Evolutionary conservation across 1,140 invertebrate species (phyloP), one percentile per base, ranked within the genome.

Genomic region (Zaprionus davidi): DNA sequence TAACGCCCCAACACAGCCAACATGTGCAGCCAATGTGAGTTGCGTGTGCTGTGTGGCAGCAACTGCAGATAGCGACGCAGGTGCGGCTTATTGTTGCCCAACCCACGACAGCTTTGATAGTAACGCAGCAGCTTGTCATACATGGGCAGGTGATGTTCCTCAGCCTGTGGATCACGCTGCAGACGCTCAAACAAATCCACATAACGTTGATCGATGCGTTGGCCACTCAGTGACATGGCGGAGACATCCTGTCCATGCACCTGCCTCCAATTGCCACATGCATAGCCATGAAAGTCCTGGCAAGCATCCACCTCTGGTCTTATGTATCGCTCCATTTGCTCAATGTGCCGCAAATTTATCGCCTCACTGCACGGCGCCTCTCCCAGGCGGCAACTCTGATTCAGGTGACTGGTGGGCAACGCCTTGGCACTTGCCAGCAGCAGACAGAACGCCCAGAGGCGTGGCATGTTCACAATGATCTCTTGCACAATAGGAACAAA

Each of bases 241-340:
- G 85, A 90, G 3, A 57, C 66, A 11, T 76, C 65, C 5, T 56
- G 36, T 5, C 51, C 77, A 7, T 87, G 84, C 17, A 65, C 63
- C 2, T 28, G n/a, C 3, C 31, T 22, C 97, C 97, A 98, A 75
- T 96, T 96, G n/a, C 97, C 97, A 90, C 97, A 98, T 1, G 97
- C 95, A 83, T 96, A 98, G 81, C 96, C 94, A 92, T 98, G 98
- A 90, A 98, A 99, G 92, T 99, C 97, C 2, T 96, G 93, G 91
- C 98, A 99, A 0, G 98, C 97, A 92, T 98, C 95, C 2, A 94
- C 94, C n/a, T 92, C 93, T 1, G 84, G 92, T 79, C 98, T 96
- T 95, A 98, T 97, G 77, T 96, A 96, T 66, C 94, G 55, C 46
- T 84, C 66, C 22, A 88, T 51, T 9, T 53, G 44, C 7, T 74